These are phyloP conservation scores for Physella acuta DNA, from an alignment of 1,140 invertebrate genomes.

Conservation along the genomic window DNA sequence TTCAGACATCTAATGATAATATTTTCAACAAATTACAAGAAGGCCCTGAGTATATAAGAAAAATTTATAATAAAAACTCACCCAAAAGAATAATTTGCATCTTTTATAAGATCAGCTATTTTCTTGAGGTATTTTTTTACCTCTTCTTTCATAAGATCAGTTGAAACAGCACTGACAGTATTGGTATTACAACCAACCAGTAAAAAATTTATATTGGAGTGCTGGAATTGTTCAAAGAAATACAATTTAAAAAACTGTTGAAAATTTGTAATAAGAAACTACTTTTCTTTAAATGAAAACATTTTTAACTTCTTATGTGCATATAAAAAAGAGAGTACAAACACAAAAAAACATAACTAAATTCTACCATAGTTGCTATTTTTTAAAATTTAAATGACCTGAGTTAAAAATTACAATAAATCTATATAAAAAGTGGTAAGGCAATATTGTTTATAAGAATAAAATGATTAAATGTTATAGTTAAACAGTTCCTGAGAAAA, in stretches of 20 bases:
- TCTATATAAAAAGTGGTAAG: background rate
- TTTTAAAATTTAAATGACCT: no score
- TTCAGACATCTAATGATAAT: background rate
- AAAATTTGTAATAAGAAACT: no score
- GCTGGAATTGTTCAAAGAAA: no score
- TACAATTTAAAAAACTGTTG: no score
- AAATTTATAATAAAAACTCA: background rate
- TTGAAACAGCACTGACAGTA: background rate
- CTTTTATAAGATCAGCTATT: constrained; percentile 1
- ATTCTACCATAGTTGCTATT: no score
- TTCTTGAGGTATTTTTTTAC: background rate
- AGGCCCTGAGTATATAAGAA: no score
- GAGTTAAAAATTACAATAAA: background rate
- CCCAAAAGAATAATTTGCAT: constrained; percentile 4
- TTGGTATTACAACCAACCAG: constrained; percentile 11
- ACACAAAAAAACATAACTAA: no score
- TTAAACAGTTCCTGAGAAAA: background rate
- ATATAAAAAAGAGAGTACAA: no score
- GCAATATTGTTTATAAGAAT: background rate
- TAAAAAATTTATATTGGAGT: no score
- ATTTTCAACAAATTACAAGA: no score
- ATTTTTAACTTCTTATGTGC: no score
- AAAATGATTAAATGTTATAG: background rate
- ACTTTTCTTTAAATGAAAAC: no score
- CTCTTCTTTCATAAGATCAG: background rate